Evolutionary conservation across 2,113 vertebrate species (phyloP).

Genomic region (Bubo blakistoni): DNA sequence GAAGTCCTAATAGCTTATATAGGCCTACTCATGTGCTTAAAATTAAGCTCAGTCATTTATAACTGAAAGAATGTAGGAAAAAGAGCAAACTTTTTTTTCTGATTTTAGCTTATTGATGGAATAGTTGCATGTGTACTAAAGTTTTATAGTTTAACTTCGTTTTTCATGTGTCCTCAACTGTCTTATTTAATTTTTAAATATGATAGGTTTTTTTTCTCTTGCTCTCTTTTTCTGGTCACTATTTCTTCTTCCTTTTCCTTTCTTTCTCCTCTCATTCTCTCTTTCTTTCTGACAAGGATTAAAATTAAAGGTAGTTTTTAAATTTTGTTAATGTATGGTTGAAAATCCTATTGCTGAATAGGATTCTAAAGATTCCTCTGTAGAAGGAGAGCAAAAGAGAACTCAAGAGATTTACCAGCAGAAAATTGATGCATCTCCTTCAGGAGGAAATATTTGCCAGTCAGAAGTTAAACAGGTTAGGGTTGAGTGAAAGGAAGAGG

Average conservation of each 20-base stretch:
- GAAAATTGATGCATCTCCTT: background rate
- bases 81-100: background rate
- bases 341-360: background rate
- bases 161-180: background rate
- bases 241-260: background rate
- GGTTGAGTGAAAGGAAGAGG: background rate
- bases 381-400: background rate
- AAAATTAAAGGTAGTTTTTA: background rate
- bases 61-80: background rate
- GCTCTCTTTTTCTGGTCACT: background rate
- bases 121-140: background rate
- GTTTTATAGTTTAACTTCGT: background rate
- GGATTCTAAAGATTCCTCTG: background rate
- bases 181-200: background rate
- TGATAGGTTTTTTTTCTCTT: background rate
- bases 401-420: background rate
- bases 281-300: background rate
- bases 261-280: background rate
- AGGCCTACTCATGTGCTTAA: background rate
- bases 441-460: background rate
- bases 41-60: background rate
- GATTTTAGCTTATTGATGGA: background rate
- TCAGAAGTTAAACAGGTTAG: background rate
- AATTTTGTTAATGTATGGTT: background rate
- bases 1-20: background rate